These are phyloP conservation scores for Clarias gariepinus DNA, from an alignment of 2,113 vertebrate genomes.

Conservation along the genomic window DNA sequence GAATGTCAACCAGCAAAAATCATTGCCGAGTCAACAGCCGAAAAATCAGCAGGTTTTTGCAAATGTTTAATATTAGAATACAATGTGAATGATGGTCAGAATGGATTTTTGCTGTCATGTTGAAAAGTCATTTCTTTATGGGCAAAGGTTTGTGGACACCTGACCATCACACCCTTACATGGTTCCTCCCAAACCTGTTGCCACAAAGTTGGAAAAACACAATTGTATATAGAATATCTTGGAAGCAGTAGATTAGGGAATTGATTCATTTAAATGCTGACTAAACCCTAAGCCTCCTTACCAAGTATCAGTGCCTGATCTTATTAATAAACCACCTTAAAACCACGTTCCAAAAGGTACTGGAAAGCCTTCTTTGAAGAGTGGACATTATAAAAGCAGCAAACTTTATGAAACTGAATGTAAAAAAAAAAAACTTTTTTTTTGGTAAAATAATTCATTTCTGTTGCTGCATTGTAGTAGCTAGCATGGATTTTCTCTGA, in stretches of 20 bases:
- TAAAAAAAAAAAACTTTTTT: neutral
- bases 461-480: neutral
- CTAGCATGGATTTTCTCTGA: neutral
- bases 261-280: neutral
- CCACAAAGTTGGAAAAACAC: neutral
- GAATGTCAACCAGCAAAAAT: constrained; percentile 87
- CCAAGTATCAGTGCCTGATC: neutral
- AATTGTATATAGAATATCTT: neutral
- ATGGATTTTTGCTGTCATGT: neutral
- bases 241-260: neutral
- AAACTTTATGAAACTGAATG: neutral
- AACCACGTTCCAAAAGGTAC: neutral
- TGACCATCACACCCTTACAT: neutral
- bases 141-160: neutral
- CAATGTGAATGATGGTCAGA: neutral
- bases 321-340: neutral
- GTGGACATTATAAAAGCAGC: neutral
- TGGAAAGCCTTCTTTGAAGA: neutral
- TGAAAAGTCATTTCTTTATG: neutral
- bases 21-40: constrained; percentile 75
- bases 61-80: neutral
- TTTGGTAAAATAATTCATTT: neutral
- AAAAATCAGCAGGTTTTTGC: constrained; percentile 60
- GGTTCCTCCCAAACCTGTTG: neutral
- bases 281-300: neutral